Evolutionary conservation across 2,888 invertebrate species (phyloP).

Genomic region (Chelonus formosanus): DNA sequence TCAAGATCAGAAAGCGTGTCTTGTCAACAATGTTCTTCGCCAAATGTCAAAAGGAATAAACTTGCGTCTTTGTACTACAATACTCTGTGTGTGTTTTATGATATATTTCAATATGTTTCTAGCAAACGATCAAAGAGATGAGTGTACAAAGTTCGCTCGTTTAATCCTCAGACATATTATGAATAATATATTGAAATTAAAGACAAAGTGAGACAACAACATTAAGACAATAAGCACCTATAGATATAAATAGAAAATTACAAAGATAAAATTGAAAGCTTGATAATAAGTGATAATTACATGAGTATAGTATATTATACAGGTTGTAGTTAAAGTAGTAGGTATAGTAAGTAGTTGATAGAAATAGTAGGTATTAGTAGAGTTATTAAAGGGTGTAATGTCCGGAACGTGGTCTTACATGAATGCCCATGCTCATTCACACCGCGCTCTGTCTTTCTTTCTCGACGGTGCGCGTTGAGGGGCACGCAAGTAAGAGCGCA

Average conservation of each 20-base stretch:
- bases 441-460: slow-evolving; percentile 43
- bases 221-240: not conserved
- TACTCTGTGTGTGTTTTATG: slow-evolving; percentile 25
- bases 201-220: not conserved
- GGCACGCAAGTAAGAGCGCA: slow-evolving; percentile 64
- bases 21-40: slow-evolving; percentile 9
- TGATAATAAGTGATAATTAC: not conserved
- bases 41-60: slow-evolving; percentile 32
- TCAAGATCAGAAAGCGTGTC: not conserved
- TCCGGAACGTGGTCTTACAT: slow-evolving; percentile 61
- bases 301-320: slow-evolving; percentile 4
- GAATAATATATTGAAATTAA: slow-evolving; percentile 1
- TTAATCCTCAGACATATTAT: slow-evolving; percentile 8
- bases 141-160: slow-evolving; percentile 22
- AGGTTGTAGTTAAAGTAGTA: slow-evolving; percentile 24
- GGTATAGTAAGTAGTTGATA: slow-evolving; percentile 13
- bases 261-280: slow-evolving; percentile 1
- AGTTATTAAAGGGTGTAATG: slow-evolving; percentile 34
- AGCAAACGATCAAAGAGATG: slow-evolving; percentile 18
- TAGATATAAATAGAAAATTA: not conserved
- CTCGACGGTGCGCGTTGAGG: slow-evolving; percentile 52
- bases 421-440: slow-evolving; percentile 58
- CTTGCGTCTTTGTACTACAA: slow-evolving; percentile 32
- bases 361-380: slow-evolving; percentile 16
- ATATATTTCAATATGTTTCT: not conserved